Percentiles rank a stretch among this genome's conserved stretches.
These are phyloP conservation scores for Puffinus mauretanicus DNA, from an alignment of 2,113 vertebrate genomes.

Conservation along the genomic window DNA sequence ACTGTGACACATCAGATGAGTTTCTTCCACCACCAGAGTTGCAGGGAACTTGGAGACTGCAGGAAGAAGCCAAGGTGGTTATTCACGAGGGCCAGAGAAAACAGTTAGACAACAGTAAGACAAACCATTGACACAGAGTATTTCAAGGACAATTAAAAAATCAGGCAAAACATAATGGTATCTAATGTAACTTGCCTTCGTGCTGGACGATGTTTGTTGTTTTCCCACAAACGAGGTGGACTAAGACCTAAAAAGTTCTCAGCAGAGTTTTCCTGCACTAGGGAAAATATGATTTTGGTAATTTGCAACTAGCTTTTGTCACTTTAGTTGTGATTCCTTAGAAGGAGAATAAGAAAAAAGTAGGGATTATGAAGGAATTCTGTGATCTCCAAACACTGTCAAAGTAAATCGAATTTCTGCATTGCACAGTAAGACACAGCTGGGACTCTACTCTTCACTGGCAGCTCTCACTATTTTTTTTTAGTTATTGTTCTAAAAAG, in stretches of 20 bases:
- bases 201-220: not conserved
- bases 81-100: not conserved
- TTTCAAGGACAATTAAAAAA: not conserved
- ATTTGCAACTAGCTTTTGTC: not conserved
- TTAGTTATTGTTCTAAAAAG: not conserved
- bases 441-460: not conserved
- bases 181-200: not conserved
- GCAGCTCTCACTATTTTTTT: not conserved
- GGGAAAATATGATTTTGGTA: not conserved
- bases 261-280: not conserved
- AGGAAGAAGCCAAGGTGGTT: not conserved
- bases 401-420: not conserved
- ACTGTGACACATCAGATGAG: not conserved
- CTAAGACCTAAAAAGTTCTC: not conserved
- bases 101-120: not conserved
- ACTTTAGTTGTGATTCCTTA: not conserved
- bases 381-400: not conserved
- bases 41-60: not conserved
- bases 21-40: not conserved
- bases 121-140: accelerated
- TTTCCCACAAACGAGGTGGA: not conserved
- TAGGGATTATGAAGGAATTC: not conserved
- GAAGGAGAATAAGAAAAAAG: not conserved
- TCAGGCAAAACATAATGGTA: not conserved
- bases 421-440: not conserved